Conservation (phyloP, 1,140 invertebrate genomes). For the Pseudomyrmex concolor region DNA sequence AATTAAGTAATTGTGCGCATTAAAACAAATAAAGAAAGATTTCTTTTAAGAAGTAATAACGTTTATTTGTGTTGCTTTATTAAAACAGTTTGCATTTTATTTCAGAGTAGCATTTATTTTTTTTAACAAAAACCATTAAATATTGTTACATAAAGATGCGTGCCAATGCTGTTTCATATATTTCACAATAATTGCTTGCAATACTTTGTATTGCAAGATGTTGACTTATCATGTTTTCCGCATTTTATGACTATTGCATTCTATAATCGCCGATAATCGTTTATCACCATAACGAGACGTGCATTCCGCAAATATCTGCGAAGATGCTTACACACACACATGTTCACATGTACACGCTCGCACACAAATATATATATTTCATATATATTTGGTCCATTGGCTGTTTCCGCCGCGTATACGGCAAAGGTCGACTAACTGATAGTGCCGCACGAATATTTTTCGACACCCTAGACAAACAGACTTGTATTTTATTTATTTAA, state of each 20-base stretch:
- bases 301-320: slow-evolving; percentile 40
- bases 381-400: slow-evolving; percentile 58
- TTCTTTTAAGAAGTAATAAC: background rate
- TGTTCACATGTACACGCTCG: background rate
- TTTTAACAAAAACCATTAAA: background rate
- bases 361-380: slow-evolving; percentile 48
- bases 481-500: too few species aligned
- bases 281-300: slow-evolving; percentile 11
- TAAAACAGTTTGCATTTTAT: background rate
- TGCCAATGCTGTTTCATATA: background rate
- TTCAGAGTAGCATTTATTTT: background rate
- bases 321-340: background rate
- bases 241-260: slow-evolving; percentile 1
- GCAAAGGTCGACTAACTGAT: slow-evolving; percentile 68
- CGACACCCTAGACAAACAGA: background rate
- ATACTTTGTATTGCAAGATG: too few species aligned
- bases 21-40: background rate
- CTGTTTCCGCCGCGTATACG: slow-evolving; percentile 53
- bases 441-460: slow-evolving; percentile 21
- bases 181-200: background rate
- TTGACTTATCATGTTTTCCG: slow-evolving; percentile 2
- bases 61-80: too few species aligned
- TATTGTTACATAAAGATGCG: slow-evolving; percentile 1
- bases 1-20: slow-evolving; percentile 11
- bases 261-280: slow-evolving; percentile 13